Base-by-base conservation (phyloP, 2,888 invertebrate genomes). In the Drosophila formosana region DNA sequence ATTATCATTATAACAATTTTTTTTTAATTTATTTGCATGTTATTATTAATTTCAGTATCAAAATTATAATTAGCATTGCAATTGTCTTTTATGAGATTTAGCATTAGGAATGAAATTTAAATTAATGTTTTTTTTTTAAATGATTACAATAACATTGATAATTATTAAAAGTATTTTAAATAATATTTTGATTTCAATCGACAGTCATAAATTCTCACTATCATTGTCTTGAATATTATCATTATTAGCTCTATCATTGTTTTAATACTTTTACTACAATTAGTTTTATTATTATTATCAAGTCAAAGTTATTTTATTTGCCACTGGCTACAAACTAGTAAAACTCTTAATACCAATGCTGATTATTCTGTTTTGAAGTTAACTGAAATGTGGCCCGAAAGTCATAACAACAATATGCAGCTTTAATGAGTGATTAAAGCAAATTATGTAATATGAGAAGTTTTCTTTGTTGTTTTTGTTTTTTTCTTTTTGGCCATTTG, bases 341-440 rank as follows among this genome's bases (percentile, higher is more conserved):
- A n/a, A 30, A 32, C 9, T 46, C 2, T 46, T 11, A 26, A 26
- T 11, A 2, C 18, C 18, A 18, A 52, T 13, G n/a, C 37, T 3
- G 8, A 37, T 26, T 13, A 9, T 9, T 1, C 1, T 34, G 43
- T 9, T 43, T 26, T 32, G 18, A 47, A 47, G 39, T 53, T 52
- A 39, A 6, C 53, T 18, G 18, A 18, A 18, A 18, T 18, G 18
- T 18, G 8, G 13, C 41, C 8, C 9, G 30, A 52, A 68, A 39
- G 60, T 61, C 45, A 30, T 53, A 64, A 62, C 47, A 67, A 60
- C 43, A 63, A 65, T 68, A 57, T 65, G 52, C 66, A 66, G 56
- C 65, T 68, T 77, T 77, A 76, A 74, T 80, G 77, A 61, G 61
- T 67, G 52, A 66, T 71, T 80, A 70, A 78, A 58, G 52, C 75